phyloP scores from a whole-genome alignment of 2,888 invertebrate genomes.

The Notodonta ziczac region DNA sequence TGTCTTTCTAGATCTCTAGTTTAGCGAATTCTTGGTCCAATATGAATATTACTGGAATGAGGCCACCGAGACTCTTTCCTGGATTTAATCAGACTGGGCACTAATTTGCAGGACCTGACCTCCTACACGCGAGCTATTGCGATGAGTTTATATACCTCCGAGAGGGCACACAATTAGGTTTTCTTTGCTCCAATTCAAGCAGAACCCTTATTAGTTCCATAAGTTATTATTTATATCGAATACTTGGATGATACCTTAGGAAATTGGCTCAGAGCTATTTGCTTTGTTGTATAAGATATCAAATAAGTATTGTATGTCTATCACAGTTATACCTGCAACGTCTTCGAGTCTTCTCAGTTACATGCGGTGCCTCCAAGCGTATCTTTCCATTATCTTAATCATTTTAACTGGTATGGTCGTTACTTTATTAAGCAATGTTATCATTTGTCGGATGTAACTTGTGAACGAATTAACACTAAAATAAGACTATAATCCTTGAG shows the following conservation, averaged over 20 bases:
- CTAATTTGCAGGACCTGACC: not conserved
- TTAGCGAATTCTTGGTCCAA: too few species aligned
- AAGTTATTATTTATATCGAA: too few species aligned
- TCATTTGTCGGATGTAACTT: not conserved
- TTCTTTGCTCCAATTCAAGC: not conserved
- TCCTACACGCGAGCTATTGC: not conserved
- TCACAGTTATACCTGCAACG: not conserved
- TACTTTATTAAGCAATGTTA: constrained; percentile 20
- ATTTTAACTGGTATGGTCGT: constrained; percentile 14
- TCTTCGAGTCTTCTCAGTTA: not conserved
- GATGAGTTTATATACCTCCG: too few species aligned
- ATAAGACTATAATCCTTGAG: not conserved
- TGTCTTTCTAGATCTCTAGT: too few species aligned
- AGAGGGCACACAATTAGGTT: too few species aligned
- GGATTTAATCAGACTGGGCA: not conserved
- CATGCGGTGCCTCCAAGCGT: not conserved
- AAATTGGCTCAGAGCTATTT: not conserved
- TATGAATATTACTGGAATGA: too few species aligned
- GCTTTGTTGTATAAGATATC: not conserved
- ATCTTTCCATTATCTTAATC: constrained; percentile 15
- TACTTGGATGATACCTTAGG: too few species aligned
- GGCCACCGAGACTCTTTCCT: too few species aligned
- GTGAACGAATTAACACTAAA: not conserved
- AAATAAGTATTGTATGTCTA: not conserved
- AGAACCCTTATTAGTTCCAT: not conserved